Conservation (phyloP, 2,888 invertebrate genomes). For the Hipparchia semele region DNA sequence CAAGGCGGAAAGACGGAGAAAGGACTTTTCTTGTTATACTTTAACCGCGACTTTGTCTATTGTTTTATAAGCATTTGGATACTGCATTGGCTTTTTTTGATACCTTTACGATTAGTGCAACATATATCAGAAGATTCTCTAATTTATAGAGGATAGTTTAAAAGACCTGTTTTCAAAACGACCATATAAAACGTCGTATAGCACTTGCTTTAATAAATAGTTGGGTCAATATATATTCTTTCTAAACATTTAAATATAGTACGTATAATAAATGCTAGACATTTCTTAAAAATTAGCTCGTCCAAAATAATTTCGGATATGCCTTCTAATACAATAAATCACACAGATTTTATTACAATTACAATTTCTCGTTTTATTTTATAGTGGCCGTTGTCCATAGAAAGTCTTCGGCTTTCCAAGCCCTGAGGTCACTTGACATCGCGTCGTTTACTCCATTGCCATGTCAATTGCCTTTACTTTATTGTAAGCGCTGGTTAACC, state of each 20-base stretch:
- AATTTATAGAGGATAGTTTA: no score
- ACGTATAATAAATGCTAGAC: no score
- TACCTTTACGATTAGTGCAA: neutral
- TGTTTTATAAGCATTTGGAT: neutral
- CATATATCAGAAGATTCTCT: no score
- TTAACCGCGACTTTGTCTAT: neutral
- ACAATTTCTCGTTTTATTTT: constrained; percentile 29
- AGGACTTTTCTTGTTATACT: neutral
- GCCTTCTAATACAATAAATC: constrained; percentile 8
- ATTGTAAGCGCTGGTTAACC: constrained; percentile 26
- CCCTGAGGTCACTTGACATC: constrained; percentile 33
- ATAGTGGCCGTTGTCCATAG: constrained; percentile 28
- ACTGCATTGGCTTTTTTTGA: neutral
- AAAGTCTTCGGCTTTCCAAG: constrained; percentile 33
- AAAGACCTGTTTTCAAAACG: no score
- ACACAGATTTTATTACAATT: constrained; percentile 24
- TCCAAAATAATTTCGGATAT: neutral
- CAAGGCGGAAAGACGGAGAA: neutral
- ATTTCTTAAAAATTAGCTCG: no score
- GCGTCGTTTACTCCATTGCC: constrained; percentile 31
- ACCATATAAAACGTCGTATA: no score
- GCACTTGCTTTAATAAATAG: no score
- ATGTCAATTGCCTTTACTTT: constrained; percentile 31
- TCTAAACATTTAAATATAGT: no score
- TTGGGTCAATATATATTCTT: no score